These are phyloP conservation scores for Orbicella faveolata DNA, from an alignment of 64 coral and sea anemone species.

Conservation along the genomic window DNA sequence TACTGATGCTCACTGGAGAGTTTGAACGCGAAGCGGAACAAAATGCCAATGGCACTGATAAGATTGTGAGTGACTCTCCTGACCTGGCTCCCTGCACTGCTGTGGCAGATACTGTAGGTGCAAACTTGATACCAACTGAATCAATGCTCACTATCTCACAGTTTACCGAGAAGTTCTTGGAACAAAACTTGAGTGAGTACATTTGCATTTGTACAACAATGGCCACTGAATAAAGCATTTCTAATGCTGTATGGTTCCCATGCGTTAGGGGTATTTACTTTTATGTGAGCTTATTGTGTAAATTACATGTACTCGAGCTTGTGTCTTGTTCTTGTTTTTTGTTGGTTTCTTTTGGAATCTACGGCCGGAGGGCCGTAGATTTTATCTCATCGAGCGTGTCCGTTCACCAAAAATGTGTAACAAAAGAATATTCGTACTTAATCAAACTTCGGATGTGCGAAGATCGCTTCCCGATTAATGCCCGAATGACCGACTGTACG, in stretches of 20 bases:
- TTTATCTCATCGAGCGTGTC: no score
- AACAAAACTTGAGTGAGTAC: constrained; percentile 88
- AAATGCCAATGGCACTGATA: constrained; percentile 44
- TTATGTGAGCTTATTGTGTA: not conserved
- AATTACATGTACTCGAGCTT: not conserved
- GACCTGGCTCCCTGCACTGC: not conserved
- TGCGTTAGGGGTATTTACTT: not conserved
- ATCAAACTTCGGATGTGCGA: no score
- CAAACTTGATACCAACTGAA: constrained; percentile 7
- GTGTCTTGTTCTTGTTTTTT: not conserved
- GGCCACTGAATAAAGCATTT: no score
- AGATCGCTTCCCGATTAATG: no score
- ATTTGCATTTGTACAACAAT: not conserved
- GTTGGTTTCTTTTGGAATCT: not conserved
- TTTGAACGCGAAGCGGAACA: constrained; percentile 90
- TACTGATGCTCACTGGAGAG: constrained; percentile 85
- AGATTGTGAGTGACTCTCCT: constrained; percentile 1
- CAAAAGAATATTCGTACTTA: no score
- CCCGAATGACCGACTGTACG: no score
- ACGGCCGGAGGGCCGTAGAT: no score
- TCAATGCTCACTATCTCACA: constrained; percentile 72
- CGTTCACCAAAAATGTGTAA: no score
- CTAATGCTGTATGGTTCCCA: not conserved
- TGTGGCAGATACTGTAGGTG: not conserved
- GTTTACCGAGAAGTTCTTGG: constrained; percentile 86